Percentiles rank a stretch among this genome's conserved stretches.
Evolutionary conservation across 2,113 vertebrate species (phyloP).

Genomic region (Rattus rattus): DNA sequence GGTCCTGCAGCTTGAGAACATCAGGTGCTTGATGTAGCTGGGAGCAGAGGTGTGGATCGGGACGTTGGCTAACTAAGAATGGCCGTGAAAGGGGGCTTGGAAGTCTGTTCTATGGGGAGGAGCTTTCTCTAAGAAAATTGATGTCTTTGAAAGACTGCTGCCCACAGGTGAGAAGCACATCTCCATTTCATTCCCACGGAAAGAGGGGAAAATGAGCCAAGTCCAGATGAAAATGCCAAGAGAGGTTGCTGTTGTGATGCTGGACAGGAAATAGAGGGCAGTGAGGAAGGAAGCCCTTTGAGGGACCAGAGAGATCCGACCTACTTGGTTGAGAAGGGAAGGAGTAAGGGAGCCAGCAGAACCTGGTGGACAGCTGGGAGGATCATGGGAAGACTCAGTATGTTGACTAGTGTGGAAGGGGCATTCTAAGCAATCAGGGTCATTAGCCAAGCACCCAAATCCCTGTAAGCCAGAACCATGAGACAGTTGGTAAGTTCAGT

Average conservation of each 20-base stretch:
- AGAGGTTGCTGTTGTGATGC: fast-evolving
- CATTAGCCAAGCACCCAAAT: fast-evolving
- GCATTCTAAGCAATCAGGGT: not conserved
- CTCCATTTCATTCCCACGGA: not conserved
- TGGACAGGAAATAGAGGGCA: not conserved
- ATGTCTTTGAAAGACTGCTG: not conserved
- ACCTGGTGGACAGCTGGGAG: not conserved
- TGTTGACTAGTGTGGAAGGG: too few relatives aligned
- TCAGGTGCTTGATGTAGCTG: not conserved
- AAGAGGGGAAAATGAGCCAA: not conserved
- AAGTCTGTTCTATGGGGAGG: not conserved
- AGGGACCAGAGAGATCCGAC: not conserved
- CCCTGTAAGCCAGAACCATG: not conserved
- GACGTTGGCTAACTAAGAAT: not conserved
- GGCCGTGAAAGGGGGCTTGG: not conserved
- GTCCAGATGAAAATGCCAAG: not conserved
- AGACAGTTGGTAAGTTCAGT: fast-evolving
- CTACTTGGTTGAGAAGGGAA: fast-evolving
- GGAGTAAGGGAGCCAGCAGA: fast-evolving
- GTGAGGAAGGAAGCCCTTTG: fast-evolving
- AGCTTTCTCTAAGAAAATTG: fast-evolving
- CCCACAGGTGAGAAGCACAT: not conserved
- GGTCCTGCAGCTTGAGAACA: not conserved
- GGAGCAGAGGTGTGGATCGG: too few relatives aligned
- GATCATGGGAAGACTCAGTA: not conserved